Evolutionary conservation across 2,113 vertebrate genomes (phyloP).

Genomic region (Chunga burmeisteri): DNA sequence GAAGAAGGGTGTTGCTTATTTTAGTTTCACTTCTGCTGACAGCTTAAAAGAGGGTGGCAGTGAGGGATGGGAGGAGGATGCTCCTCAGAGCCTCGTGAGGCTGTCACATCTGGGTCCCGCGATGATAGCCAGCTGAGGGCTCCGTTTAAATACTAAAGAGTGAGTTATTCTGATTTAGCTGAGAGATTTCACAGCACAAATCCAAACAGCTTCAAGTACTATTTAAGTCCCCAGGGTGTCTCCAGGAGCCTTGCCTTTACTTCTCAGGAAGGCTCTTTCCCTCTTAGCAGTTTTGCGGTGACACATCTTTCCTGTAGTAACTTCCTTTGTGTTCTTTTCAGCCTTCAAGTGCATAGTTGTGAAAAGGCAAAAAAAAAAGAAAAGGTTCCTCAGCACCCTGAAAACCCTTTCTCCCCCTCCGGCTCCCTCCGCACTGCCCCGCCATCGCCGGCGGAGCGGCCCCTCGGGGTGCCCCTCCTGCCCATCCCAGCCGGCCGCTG

Average conservation of each 20-base stretch:
- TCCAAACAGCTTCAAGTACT: background rate
- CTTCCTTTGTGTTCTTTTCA: too few species aligned
- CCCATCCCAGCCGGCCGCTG: too few species aligned
- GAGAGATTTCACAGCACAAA: background rate
- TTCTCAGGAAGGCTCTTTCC: too few species aligned
- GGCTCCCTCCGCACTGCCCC: too few species aligned
- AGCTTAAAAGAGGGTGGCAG: background rate
- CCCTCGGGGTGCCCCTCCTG: too few species aligned
- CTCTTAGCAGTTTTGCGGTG: too few species aligned
- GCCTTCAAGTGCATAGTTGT: too few species aligned
- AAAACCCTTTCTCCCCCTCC: too few species aligned
- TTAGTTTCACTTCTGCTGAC: background rate
- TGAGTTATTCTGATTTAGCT: background rate
- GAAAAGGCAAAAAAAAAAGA: too few species aligned
- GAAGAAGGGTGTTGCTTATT: background rate
- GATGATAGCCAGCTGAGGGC: background rate
- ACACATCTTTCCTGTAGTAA: too few species aligned
- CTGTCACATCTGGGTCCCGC: background rate
- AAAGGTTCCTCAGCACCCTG: too few species aligned
- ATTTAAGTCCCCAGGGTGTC: background rate
- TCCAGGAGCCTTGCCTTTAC: background rate
- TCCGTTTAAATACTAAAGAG: background rate
- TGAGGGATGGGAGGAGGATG: background rate
- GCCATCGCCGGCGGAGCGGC: too few species aligned
- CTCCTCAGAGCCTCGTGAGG: accelerated